phyloP scores from a whole-genome alignment of 2,113 vertebrate species.

The Phainopepla nitens region DNA sequence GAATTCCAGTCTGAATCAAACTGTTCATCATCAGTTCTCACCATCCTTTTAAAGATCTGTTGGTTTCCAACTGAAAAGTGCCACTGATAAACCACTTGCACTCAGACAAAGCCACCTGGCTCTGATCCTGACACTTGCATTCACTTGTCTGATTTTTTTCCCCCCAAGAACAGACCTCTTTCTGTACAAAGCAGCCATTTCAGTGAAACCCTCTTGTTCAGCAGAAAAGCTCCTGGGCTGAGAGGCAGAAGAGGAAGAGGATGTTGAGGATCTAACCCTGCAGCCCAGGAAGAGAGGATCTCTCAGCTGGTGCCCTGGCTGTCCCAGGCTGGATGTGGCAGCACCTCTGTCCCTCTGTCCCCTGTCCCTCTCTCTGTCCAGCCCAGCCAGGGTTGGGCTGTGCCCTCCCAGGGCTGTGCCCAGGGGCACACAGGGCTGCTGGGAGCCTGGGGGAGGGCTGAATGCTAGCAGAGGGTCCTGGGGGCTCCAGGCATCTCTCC shows the following conservation, averaged over 20 bases:
- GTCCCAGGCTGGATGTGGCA: background rate
- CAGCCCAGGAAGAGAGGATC: background rate
- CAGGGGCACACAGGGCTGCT: background rate
- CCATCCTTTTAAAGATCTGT: background rate
- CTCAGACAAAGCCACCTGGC: background rate
- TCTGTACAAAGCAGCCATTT: background rate
- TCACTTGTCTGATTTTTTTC: background rate
- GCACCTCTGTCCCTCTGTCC: background rate
- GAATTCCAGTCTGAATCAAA: background rate
- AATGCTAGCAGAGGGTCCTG: fast-evolving
- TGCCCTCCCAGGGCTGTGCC: background rate
- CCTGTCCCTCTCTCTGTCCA: background rate
- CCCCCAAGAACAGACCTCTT: background rate
- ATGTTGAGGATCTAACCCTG: background rate
- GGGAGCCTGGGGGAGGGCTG: background rate
- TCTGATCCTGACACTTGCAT: background rate
- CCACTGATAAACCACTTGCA: background rate
- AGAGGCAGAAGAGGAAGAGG: background rate
- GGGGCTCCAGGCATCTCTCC: background rate
- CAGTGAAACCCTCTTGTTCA: background rate
- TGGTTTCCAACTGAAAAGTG: background rate
- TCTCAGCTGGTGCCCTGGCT: background rate
- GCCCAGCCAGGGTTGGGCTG: background rate
- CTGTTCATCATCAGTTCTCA: background rate
- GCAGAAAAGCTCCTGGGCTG: background rate